Evolutionary conservation across 2,888 invertebrate species (phyloP), one percentile per base, ranked within the genome.

Genomic region (Ptychoptera contaminata): DNA sequence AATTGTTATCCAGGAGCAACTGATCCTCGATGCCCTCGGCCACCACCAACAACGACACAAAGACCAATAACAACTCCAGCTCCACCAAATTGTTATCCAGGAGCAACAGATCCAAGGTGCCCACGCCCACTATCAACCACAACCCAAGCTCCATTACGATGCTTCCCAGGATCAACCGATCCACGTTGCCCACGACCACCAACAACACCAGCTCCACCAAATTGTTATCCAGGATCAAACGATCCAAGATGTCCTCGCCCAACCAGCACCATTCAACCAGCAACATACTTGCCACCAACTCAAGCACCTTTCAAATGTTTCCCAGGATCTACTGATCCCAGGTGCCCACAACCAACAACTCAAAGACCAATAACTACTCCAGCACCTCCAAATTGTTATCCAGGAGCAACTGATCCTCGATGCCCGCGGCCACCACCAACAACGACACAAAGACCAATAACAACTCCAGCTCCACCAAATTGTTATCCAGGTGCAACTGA

Each of bases 61-160:
- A 34, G 49, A 45, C 49, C 47, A 16, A 42, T 35, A 44, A 38
- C 40, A 43, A 43, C 46, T 2, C 53, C 50, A 10, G 50, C 39
- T 48, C 37, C 45, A 59, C 60, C 16, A 34, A 53, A 52, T 62
- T 71, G 49, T 65, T 69, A 47, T 47, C 64, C 63, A 5, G 67
- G 67, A 5, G 59, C 59, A 8, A 54, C 43, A 0, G 64, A 68
- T 48, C 59, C 60, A 0, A 48, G 60, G 15, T 62, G 63, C 40
- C 53, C 58, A 1, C 15, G 58, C 34, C 57, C 57, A 49, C 43
- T 12, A 16, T 31, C 37, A 45, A 67, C 65, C 42, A 23, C 23
- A 5, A 23, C 23, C 3, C 4, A 23, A 23, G 23, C 23, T 3
- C 45, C 52, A 0, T 60, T 59, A 31, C 47, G 53, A 4, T 49